Evolutionary conservation across 2,888 invertebrate species (phyloP).

Genomic region (Scaptomyza caliginosa): DNA sequence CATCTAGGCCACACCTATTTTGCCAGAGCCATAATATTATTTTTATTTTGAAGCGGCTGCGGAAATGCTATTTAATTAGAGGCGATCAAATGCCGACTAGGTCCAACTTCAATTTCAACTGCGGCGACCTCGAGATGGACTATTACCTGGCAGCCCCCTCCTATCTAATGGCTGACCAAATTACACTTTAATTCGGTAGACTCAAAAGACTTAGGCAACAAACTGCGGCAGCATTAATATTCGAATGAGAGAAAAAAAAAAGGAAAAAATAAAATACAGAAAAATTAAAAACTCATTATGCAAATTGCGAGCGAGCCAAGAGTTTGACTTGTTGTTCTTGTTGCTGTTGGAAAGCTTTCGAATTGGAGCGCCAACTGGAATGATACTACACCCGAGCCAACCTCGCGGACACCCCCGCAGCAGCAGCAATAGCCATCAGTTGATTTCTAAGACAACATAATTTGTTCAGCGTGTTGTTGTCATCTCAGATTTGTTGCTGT

Average conservation of each 20-base stretch:
- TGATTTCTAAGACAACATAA: slow-evolving; percentile 71
- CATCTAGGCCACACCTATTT: slow-evolving; percentile 65
- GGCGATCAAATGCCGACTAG: slow-evolving; percentile 73
- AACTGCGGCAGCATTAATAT: slow-evolving; percentile 63
- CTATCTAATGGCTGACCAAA: slow-evolving; percentile 74
- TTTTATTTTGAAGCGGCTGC: slow-evolving; percentile 49
- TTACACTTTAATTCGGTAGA: slow-evolving; percentile 75
- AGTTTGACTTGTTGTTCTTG: neutral
- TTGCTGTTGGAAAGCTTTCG: neutral
- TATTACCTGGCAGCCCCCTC: slow-evolving; percentile 20
- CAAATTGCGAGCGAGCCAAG: slow-evolving; percentile 68
- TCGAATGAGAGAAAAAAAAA: slow-evolving; percentile 39
- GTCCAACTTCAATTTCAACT: slow-evolving; percentile 6
- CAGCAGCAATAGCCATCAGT: slow-evolving; percentile 29
- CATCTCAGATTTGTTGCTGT: slow-evolving; percentile 47
- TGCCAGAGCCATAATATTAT: slow-evolving; percentile 59
- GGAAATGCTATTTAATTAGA: slow-evolving; percentile 79
- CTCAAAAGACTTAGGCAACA: slow-evolving; percentile 69
- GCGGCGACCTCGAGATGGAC: slow-evolving; percentile 36
- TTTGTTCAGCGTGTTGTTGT: slow-evolving; percentile 71
- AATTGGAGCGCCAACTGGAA: slow-evolving; percentile 30
- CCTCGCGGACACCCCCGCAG: slow-evolving; percentile 33
- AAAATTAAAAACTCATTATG: slow-evolving; percentile 82
- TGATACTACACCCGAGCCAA: neutral
- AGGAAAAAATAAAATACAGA: neutral